Percentiles rank a stretch among this genome's conserved stretches.
Conservation (phyloP, 2,888 invertebrate species). For the Yponomeuta sedellus region DNA sequence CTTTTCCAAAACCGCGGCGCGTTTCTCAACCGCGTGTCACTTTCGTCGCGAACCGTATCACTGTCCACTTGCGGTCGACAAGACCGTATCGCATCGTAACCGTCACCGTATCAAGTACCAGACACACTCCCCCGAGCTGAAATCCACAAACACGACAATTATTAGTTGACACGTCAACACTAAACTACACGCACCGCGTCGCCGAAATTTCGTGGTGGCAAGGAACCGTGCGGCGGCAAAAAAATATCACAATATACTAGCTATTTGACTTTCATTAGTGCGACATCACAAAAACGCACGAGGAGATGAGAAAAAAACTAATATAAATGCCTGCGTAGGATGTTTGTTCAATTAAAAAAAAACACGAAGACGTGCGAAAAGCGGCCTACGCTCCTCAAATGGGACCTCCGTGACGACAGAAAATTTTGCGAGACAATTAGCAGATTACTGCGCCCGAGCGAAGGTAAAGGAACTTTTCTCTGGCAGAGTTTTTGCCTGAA, state of each 20-base stretch:
- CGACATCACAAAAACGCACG: not conserved
- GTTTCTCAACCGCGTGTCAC: conserved; percentile 66
- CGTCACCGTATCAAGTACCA: conserved; percentile 51
- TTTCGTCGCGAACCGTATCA: conserved; percentile 43
- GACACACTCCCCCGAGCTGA: conserved; percentile 61
- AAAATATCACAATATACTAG: not conserved
- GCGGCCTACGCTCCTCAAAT: conserved; percentile 24
- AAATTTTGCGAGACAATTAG: conserved; percentile 58
- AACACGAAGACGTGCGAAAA: conserved; percentile 30
- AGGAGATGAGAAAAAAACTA: not conserved
- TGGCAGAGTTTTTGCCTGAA: conserved; percentile 48
- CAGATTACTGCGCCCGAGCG: conserved; percentile 56
- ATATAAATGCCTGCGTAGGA: conserved; percentile 26
- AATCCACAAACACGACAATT: conserved; percentile 44
- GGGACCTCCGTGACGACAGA: conserved; percentile 48
- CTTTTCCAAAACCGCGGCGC: conserved; percentile 58
- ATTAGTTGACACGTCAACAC: conserved; percentile 39
- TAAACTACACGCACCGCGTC: conserved; percentile 26
- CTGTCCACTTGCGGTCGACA: conserved; percentile 63
- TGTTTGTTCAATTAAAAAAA: conserved; percentile 48
- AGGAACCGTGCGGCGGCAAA: not conserved
- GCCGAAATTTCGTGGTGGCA: conserved; percentile 42
- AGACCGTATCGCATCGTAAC: conserved; percentile 8
- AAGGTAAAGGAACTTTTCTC: conserved; percentile 48
- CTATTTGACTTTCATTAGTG: conserved; percentile 15